Conservation (phyloP, 2,113 vertebrate genomes). For the Tamias sibiricus region DNA sequence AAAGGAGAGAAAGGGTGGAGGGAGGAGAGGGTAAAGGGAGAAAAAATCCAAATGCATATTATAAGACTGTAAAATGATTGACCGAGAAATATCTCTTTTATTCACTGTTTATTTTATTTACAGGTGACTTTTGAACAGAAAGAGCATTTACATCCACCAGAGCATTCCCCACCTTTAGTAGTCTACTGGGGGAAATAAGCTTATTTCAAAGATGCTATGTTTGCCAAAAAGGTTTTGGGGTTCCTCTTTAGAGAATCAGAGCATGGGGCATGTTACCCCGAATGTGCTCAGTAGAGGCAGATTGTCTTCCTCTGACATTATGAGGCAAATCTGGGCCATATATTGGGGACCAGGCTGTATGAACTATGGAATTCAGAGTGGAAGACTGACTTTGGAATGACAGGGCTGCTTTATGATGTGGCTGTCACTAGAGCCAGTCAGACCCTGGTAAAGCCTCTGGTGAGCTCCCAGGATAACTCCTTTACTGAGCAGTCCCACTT, state of each 20-base stretch:
- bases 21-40: not conserved
- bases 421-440: not conserved
- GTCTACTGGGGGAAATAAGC: not conserved
- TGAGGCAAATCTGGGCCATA: not conserved
- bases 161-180: not conserved
- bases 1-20: not conserved
- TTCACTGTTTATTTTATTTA: conserved; percentile 43
- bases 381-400: not conserved
- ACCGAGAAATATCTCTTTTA: not conserved
- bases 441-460: not conserved
- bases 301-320: not conserved
- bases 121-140: conserved; percentile 33
- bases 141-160: not conserved
- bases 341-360: accelerated
- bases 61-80: conserved; percentile 1
- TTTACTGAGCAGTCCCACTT: not conserved
- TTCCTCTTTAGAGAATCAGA: not conserved
- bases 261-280: not conserved
- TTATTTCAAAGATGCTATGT: not conserved
- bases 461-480: not conserved
- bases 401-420: not conserved
- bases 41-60: not conserved
- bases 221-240: not conserved
- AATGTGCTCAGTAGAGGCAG: not conserved
- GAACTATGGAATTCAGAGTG: not conserved